A percentile compares a stretch with the other conserved stretches of the same genome.
Conservation (phyloP, 64 coral and sea anemone species). For the Pocillopora verrucosa region DNA sequence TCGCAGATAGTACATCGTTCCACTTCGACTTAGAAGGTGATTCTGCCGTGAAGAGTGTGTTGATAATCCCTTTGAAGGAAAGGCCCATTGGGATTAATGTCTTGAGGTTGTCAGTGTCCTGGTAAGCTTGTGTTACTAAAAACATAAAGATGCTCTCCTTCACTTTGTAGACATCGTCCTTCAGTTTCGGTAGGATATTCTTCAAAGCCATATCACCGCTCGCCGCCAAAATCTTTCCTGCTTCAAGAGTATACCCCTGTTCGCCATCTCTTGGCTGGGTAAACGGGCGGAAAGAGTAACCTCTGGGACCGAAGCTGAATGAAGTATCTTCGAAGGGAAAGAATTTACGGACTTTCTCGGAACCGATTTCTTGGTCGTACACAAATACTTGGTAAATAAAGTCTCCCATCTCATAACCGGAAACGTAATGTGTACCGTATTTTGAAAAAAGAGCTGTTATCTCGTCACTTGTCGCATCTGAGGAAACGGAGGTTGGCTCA, state of each 20-base stretch:
- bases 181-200: constrained; percentile 25
- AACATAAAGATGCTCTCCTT: constrained; percentile 47
- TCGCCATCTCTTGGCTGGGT: constrained; percentile 11
- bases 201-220: constrained; percentile 36
- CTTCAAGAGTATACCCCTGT: constrained; percentile 19
- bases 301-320: not conserved
- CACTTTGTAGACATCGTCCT: constrained; percentile 41
- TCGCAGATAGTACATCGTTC: constrained; percentile 23
- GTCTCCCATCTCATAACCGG: constrained; percentile 53
- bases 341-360: not conserved
- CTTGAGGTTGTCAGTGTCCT: not conserved
- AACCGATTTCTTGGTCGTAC: constrained; percentile 37
- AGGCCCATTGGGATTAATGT: constrained; percentile 22
- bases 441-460: constrained; percentile 33
- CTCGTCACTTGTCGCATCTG: constrained; percentile 9
- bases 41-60: constrained; percentile 15
- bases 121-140: not conserved
- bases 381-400: constrained; percentile 64
- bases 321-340: constrained; percentile 27
- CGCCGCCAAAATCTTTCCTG: constrained; percentile 28
- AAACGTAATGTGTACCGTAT: constrained; percentile 61
- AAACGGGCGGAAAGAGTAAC: constrained; percentile 16
- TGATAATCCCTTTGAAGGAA: constrained; percentile 50
- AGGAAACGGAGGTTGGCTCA: not conserved
- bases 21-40: not conserved